Evolutionary conservation across 2,888 invertebrate species (phyloP).

Genomic region (Eueremaeus valkanovi): DNA sequence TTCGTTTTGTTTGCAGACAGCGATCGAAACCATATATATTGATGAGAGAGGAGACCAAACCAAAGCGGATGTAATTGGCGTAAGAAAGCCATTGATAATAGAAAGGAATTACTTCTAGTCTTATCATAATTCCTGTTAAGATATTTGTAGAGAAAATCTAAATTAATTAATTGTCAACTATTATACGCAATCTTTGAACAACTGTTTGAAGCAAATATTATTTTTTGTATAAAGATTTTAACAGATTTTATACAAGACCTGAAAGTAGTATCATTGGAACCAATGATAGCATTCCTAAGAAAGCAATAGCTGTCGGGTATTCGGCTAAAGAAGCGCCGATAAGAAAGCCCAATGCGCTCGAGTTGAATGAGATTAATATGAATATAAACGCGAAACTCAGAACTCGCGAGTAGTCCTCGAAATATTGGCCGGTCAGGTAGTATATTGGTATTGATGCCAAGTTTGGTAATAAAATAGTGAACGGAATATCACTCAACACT

Average conservation of each 20-base stretch:
- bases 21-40: not conserved
- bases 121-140: not conserved
- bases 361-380: constrained; percentile 82
- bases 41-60: not conserved
- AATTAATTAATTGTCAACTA: not conserved
- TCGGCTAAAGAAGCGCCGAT: not conserved
- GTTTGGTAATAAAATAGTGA: constrained; percentile 49
- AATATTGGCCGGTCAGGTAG: constrained; percentile 90
- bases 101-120: not conserved
- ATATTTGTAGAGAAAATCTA: not conserved
- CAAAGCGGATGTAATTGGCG: not conserved
- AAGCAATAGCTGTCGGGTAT: not conserved
- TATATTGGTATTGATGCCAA: constrained; percentile 56
- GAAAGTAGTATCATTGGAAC: not conserved
- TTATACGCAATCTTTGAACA: too few species aligned
- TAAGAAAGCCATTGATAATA: not conserved
- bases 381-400: constrained; percentile 15
- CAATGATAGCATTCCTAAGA: not conserved
- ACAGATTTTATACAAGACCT: not conserved
- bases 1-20: too few species aligned
- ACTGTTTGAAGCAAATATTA: too few species aligned
- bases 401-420: constrained; percentile 48
- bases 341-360: constrained; percentile 77
- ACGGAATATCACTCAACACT: constrained; percentile 73
- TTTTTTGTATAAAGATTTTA: too few species aligned